Percentiles rank a stretch among this genome's conserved stretches.
Conservation (phyloP, 2,888 invertebrate genomes). For the Xanthorhoe designata region DNA sequence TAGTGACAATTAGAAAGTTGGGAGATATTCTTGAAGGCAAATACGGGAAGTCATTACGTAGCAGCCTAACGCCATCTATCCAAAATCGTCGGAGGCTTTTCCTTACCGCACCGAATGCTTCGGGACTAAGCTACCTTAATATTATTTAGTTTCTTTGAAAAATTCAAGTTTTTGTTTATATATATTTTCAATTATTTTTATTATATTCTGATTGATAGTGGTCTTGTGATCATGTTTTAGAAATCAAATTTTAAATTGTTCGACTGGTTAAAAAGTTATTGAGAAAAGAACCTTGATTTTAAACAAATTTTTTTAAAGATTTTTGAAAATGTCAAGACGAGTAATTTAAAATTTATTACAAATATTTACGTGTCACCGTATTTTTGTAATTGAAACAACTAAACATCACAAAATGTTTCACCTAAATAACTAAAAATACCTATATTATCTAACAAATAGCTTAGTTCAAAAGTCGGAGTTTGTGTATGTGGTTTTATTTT, state of each 20-base stretch:
- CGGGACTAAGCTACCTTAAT: constrained; percentile 67
- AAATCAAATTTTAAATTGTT: background rate
- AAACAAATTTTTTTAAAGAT: background rate
- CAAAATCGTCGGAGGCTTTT: constrained; percentile 82
- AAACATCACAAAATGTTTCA: too few relatives aligned
- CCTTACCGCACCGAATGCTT: constrained; percentile 73
- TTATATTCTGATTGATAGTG: background rate
- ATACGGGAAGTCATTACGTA: constrained; percentile 66
- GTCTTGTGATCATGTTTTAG: background rate
- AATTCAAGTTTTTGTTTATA: background rate
- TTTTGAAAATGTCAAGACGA: background rate
- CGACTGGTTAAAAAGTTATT: background rate
- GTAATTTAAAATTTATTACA: too few relatives aligned
- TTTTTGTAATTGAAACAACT: too few relatives aligned
- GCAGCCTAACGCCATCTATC: constrained; percentile 83
- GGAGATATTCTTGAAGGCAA: constrained; percentile 48
- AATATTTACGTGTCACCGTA: too few relatives aligned
- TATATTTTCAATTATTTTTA: background rate
- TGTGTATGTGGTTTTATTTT: too few relatives aligned
- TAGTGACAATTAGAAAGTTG: constrained; percentile 50
- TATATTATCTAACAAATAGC: too few relatives aligned
- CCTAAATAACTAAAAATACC: too few relatives aligned
- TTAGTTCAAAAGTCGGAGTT: too few relatives aligned
- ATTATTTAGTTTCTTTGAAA: constrained; percentile 39
- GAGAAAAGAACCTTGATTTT: background rate